phyloP scores from a whole-genome alignment of 2,888 invertebrate genomes.

The Leistus spinibarbis region DNA sequence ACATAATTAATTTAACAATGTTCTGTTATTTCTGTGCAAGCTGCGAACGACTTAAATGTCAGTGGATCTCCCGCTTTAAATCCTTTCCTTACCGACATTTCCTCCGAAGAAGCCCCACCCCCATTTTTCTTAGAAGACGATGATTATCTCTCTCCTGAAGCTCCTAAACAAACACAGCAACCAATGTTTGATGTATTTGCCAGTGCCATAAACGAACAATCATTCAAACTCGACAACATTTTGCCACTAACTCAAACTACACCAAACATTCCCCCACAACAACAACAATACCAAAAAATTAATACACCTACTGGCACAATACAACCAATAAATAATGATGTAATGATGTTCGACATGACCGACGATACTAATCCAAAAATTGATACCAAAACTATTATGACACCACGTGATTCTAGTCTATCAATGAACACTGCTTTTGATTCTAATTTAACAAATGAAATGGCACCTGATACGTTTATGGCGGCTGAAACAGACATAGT shows the following conservation, averaged over 20 bases:
- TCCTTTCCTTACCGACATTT: conserved; percentile 55
- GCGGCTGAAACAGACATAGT: not conserved
- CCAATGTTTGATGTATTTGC: conserved; percentile 39
- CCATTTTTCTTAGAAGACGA: conserved; percentile 50
- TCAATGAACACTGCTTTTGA: not conserved
- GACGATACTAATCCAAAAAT: not conserved
- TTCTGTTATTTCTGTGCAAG: conserved; percentile 51
- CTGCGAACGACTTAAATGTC: conserved; percentile 51
- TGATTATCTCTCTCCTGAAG: conserved; percentile 45
- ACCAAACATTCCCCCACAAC: not conserved
- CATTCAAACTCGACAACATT: conserved; percentile 2
- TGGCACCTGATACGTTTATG: not conserved
- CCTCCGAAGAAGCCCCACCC: conserved; percentile 47
- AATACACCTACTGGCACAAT: not conserved
- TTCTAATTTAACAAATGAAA: not conserved
- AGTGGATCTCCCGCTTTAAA: conserved; percentile 48
- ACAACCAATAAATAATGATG: not conserved
- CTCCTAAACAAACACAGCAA: conserved; percentile 45
- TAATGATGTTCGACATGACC: not conserved
- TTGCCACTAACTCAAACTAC: conserved; percentile 15
- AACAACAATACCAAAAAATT: not conserved
- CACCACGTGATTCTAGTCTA: not conserved
- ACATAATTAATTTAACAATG: conserved; percentile 32
- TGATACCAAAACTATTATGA: not conserved
- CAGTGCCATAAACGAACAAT: conserved; percentile 39